These are phyloP conservation scores for Anolis apletophallus DNA, from an alignment of 2,797 vertebrate species.

Conservation along the genomic window DNA sequence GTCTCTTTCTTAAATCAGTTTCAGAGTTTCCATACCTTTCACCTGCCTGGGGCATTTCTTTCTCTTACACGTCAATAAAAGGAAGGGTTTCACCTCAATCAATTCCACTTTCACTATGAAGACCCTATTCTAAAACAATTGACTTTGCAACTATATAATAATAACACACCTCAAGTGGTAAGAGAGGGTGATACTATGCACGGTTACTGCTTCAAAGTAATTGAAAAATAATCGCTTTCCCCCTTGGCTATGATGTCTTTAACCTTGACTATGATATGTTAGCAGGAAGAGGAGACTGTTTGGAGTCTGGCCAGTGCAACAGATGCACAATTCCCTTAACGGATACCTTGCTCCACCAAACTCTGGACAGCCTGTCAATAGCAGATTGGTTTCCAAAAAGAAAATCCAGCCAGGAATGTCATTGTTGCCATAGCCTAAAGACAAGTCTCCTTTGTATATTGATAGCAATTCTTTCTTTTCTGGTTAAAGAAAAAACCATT, in stretches of 20 bases:
- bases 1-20: not conserved
- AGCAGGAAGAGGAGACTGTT: not conserved
- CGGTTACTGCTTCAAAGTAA: slow-evolving; percentile 11
- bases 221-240: not conserved
- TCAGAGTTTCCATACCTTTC: not conserved
- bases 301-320: slow-evolving; percentile 9
- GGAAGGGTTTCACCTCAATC: not conserved
- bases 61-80: not conserved
- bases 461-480: not conserved
- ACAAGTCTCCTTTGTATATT: not conserved
- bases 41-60: not conserved
- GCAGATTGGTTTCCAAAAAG: slow-evolving; percentile 1
- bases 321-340: slow-evolving; percentile 11
- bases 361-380: not conserved
- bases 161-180: not conserved
- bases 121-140: not conserved
- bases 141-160: not conserved
- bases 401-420: slow-evolving; percentile 1
- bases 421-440: not conserved
- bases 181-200: not conserved
- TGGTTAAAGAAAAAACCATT: not conserved
- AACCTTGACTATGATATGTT: slow-evolving; percentile 22
- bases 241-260: slow-evolving; percentile 26
- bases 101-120: not conserved
- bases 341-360: not conserved